phyloP scores from a whole-genome alignment of 1,140 invertebrate species.

The Ips typographus region DNA sequence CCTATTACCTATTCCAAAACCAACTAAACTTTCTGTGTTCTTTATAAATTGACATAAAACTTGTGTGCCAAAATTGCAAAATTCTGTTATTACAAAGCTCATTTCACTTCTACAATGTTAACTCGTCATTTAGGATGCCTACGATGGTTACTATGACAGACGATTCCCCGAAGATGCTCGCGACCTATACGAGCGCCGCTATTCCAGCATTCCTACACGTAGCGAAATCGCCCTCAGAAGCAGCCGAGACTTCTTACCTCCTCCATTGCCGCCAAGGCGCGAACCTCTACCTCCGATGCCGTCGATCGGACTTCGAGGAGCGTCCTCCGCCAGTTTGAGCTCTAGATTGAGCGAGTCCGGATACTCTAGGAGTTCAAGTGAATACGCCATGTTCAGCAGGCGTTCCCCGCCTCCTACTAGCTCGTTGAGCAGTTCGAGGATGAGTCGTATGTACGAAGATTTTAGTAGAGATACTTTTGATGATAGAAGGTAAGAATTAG shows the following conservation, averaged over 20 bases:
- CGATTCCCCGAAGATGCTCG: slow-evolving; percentile 70
- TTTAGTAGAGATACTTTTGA: slow-evolving; percentile 83
- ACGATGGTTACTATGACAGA: slow-evolving; percentile 79
- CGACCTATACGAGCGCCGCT: slow-evolving; percentile 76
- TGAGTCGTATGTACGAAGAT: slow-evolving; percentile 74
- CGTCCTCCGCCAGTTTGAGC: slow-evolving; percentile 56
- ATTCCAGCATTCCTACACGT: slow-evolving; percentile 65
- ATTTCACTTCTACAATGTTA: slow-evolving; percentile 2
- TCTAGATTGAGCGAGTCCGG: slow-evolving; percentile 50
- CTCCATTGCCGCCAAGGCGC: slow-evolving; percentile 61
- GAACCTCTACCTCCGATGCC: slow-evolving; percentile 69
- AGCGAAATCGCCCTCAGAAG: slow-evolving; percentile 63
- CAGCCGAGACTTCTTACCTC: slow-evolving; percentile 65
- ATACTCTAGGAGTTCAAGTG: slow-evolving; percentile 58
- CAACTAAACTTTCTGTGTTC: too few relatives aligned
- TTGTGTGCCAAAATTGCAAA: too few relatives aligned
- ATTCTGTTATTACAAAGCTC: too few relatives aligned
- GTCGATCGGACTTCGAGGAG: slow-evolving; percentile 57
- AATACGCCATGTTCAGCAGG: slow-evolving; percentile 81
- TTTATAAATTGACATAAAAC: too few relatives aligned
- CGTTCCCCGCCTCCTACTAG: slow-evolving; percentile 63
- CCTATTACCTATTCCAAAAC: too few relatives aligned
- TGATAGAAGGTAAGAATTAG: slow-evolving; percentile 68
- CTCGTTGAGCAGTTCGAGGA: slow-evolving; percentile 53
- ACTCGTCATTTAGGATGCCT: slow-evolving; percentile 63